Evolutionary conservation across 2,797 vertebrate genomes (phyloP).

Genomic region (Siniperca undulata): DNA sequence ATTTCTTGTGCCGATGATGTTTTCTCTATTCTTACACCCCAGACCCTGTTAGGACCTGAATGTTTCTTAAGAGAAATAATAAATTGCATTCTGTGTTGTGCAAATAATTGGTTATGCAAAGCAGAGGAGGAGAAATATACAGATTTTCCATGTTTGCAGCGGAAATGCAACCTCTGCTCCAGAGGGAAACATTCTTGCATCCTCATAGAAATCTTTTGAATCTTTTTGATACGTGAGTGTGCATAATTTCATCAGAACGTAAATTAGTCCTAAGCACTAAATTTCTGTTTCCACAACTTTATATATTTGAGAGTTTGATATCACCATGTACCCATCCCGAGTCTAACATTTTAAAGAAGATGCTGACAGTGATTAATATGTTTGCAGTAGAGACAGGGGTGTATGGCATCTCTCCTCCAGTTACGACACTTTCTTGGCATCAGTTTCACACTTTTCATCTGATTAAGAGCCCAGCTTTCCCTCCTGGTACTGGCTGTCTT

Average conservation of each 20-base stretch:
- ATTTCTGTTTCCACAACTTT: neutral
- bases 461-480: constrained; percentile 57
- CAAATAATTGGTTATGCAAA: constrained; percentile 42
- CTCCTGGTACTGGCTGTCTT: constrained; percentile 47
- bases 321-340: neutral
- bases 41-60: neutral
- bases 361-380: constrained; percentile 57
- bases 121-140: constrained; percentile 2
- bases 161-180: constrained; percentile 26
- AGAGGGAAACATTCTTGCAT: constrained; percentile 8
- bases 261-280: constrained; percentile 12
- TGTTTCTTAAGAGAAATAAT: constrained; percentile 29
- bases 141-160: constrained; percentile 23
- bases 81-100: constrained; percentile 30
- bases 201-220: neutral
- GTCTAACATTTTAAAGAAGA: constrained; percentile 4
- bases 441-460: constrained; percentile 65
- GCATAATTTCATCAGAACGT: constrained; percentile 16
- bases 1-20: constrained; percentile 20
- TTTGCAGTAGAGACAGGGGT: constrained; percentile 36
- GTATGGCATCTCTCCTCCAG: constrained; percentile 6
- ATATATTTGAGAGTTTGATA: constrained; percentile 10
- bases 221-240: constrained; percentile 1
- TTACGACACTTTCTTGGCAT: constrained; percentile 62
- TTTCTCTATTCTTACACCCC: constrained; percentile 7